phyloP scores from a whole-genome alignment of 2,113 vertebrate genomes.

The Rhombomys opimus region DNA sequence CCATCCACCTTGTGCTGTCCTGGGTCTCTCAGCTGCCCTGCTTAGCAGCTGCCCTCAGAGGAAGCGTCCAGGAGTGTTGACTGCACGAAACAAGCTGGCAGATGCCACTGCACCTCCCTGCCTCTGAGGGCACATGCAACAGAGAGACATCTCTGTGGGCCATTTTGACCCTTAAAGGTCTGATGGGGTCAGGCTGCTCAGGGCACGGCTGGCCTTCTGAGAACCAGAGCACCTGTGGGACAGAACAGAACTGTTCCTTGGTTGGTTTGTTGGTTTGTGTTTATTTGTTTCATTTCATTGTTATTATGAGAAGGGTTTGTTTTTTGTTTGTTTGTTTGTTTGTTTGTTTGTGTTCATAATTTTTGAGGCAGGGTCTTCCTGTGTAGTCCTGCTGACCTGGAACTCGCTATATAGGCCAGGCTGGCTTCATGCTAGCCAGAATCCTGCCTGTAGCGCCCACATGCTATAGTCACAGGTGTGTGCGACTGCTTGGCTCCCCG shows the following conservation, averaged over 20 bases:
- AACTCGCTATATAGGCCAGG: neutral
- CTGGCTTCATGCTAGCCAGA: neutral
- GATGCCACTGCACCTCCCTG: neutral
- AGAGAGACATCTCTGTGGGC: neutral
- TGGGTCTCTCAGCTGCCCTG: neutral
- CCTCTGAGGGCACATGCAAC: neutral
- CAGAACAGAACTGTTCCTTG: neutral
- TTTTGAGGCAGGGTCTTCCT: neutral
- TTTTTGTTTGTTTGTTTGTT: neutral
- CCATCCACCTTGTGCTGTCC: neutral
- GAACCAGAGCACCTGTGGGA: neutral
- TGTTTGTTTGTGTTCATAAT: neutral
- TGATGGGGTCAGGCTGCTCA: neutral
- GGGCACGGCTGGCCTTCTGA: neutral
- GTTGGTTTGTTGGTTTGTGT: neutral
- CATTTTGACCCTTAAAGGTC: neutral
- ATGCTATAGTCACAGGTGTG: neutral
- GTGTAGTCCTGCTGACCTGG: neutral
- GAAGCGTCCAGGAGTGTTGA: neutral
- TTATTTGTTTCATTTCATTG: neutral
- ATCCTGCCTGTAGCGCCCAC: neutral
- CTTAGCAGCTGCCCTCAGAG: neutral
- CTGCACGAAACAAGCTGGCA: neutral
- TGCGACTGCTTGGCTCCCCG: neutral
- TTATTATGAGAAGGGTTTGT: neutral